A percentile compares a stretch with the other conserved stretches of the same genome.
Evolutionary conservation across 2,113 vertebrate genomes (phyloP).

Genomic region (Notothenia coriiceps): DNA sequence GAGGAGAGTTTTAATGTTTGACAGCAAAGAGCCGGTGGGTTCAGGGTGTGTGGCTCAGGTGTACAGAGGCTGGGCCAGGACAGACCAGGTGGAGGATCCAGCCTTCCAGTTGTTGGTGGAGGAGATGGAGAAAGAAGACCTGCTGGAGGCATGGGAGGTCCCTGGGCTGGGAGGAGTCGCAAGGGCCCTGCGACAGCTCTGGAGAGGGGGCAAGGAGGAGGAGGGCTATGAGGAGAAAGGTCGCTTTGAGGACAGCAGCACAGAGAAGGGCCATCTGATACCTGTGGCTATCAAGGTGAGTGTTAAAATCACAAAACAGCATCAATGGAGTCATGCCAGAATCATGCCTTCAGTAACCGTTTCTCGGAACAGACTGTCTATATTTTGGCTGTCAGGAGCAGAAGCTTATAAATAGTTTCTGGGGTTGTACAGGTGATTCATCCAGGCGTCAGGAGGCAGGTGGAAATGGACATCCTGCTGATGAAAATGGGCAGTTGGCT

Average conservation of each 20-base stretch:
- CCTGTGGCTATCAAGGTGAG: slow-evolving; percentile 96
- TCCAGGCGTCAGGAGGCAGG: slow-evolving; percentile 90
- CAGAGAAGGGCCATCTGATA: slow-evolving; percentile 76
- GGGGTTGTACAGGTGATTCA: slow-evolving; percentile 88
- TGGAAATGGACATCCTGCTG: slow-evolving; percentile 91
- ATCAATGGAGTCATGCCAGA: not conserved
- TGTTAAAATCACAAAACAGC: not conserved
- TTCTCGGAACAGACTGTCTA: not conserved
- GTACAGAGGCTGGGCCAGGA: slow-evolving; percentile 89
- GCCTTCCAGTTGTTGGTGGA: slow-evolving; percentile 69
- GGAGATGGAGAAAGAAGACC: slow-evolving; percentile 67
- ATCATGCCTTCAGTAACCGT: not conserved
- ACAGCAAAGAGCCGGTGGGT: slow-evolving; percentile 90
- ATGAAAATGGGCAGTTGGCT: slow-evolving; percentile 90
- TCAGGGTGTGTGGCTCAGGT: slow-evolving; percentile 96
- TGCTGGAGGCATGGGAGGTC: slow-evolving; percentile 86
- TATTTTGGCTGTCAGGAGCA: not conserved
- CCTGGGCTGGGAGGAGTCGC: slow-evolving; percentile 79
- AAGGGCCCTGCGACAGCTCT: slow-evolving; percentile 69
- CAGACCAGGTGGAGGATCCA: slow-evolving; percentile 76
- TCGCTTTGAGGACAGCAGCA: slow-evolving; percentile 7
- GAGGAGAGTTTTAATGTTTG: slow-evolving; percentile 85
- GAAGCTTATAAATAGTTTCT: not conserved
- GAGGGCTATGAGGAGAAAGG: slow-evolving; percentile 57
- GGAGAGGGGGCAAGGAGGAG: slow-evolving; percentile 54